Evolutionary conservation across 35 echinoderm and acorn worm species (phyloP), one percentile per base, ranked within the genome.

Genomic region (Heliocidaris tuberculata): DNA sequence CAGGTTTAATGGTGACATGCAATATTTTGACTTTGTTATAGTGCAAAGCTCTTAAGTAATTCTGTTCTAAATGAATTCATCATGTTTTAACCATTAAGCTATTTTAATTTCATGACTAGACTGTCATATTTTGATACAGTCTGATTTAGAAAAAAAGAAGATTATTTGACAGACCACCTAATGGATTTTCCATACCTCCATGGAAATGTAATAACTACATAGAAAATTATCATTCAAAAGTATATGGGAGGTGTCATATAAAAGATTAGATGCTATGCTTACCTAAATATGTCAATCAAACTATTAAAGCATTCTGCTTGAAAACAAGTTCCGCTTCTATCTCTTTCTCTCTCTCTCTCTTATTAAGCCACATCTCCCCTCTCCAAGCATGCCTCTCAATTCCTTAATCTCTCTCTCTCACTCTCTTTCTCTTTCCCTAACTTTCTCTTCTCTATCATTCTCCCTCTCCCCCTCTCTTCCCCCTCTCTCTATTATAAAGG

Each of bases 251-350:
- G 52, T 56, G 27, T 5, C 8, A 78, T n/a, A 78, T 70, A 19
- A 78, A n/a, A 78, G 65, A 78, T 78, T 78, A 7, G 65, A 78
- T 29, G 19, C 21, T 7, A 78, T 78, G 27, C 21, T 78, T 19
- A 78, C 65, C 65, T 78, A 78, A 78, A n/a, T 78, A 78, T 78
- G 65, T n/a, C 65, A n/a, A 78, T 78, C 65, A 78, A 78, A 8
- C 65, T 78, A 78, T n/a, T 78, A 78, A 78, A n/a, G 19, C 0
- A 78, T 78, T 21, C 65, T 78, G 27, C 65, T 78, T 78, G 19
- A 78, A 78, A 70, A n/a, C 17, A 78, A 7, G 65, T 78, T 78
- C 31, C 87, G 0, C 17, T 29, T n/a, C 87, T 42, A 17, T 27
- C 47, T 32, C 47, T 27, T 29, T n/a, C 87, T 42, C 47, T 27